Evolutionary conservation across 2,113 vertebrate species (phyloP).

Genomic region (Channa argus): DNA sequence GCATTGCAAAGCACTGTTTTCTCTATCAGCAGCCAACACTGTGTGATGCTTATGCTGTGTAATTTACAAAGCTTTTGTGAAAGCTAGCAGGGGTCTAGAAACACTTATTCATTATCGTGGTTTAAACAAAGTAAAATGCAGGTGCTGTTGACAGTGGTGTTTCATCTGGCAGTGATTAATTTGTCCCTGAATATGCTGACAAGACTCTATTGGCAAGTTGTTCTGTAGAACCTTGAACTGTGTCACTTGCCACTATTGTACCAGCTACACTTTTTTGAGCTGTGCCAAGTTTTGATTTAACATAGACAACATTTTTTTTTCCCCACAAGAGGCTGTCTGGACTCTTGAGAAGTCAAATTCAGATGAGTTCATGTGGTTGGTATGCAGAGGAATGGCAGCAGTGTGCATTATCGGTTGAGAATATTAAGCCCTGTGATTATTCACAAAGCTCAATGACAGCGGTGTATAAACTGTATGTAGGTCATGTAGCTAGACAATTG

Average conservation of each 20-base stretch:
- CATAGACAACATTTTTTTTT: conserved; percentile 7
- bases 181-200: conserved; percentile 40
- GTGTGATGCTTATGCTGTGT: conserved; percentile 8
- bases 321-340: neutral
- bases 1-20: conserved; percentile 13
- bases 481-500: neutral
- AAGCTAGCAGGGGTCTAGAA: conserved; percentile 4
- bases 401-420: neutral
- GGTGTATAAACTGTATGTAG: neutral
- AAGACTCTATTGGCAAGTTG: conserved; percentile 16
- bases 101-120: neutral
- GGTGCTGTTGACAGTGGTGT: conserved; percentile 21
- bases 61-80: conserved; percentile 36
- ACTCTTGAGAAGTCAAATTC: neutral
- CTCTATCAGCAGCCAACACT: neutral
- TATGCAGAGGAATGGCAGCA: neutral
- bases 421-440: neutral
- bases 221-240: conserved; percentile 12
- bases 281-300: conserved; percentile 29
- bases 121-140: conserved; percentile 21
- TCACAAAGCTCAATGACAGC: neutral
- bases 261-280: conserved; percentile 17
- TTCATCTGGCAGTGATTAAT: conserved; percentile 52
- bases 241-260: conserved; percentile 18
- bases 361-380: neutral